A percentile compares a stretch with the other conserved stretches of the same genome.
phyloP scores from a whole-genome alignment of 1,140 invertebrate genomes.

The Meloidogyne floridensis region DNA sequence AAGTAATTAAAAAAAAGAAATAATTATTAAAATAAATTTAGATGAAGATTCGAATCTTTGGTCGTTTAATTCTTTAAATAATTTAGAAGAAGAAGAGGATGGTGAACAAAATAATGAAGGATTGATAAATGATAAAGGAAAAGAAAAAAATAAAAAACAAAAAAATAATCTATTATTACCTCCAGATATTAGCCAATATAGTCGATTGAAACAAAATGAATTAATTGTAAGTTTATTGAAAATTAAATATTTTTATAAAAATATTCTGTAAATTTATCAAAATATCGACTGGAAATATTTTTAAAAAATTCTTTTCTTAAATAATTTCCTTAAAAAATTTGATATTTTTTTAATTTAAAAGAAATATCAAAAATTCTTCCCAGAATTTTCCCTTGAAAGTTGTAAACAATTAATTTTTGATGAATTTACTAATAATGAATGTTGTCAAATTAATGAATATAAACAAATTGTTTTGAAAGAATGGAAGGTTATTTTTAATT shows the following conservation, averaged over 20 bases:
- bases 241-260: no score
- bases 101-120: background rate
- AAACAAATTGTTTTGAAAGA: background rate
- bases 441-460: background rate
- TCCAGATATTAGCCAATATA: background rate
- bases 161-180: no score
- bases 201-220: background rate
- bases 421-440: background rate
- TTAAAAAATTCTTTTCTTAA: no score
- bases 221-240: background rate
- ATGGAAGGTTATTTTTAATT: background rate
- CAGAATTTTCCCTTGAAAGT: background rate
- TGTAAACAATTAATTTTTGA: background rate
- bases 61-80: background rate
- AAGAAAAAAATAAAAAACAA: background rate
- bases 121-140: background rate
- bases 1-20: no score
- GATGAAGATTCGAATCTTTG: slow-evolving; percentile 18
- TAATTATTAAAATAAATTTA: slow-evolving; percentile 4
- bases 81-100: background rate
- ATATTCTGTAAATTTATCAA: no score
- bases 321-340: no score
- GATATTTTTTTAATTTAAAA: background rate
- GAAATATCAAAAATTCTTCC: background rate
- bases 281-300: no score